Percentiles rank a stretch among this genome's conserved stretches.
Evolutionary conservation across 2,888 invertebrate species (phyloP).

Genomic region (Carpatolechia fugitivella): DNA sequence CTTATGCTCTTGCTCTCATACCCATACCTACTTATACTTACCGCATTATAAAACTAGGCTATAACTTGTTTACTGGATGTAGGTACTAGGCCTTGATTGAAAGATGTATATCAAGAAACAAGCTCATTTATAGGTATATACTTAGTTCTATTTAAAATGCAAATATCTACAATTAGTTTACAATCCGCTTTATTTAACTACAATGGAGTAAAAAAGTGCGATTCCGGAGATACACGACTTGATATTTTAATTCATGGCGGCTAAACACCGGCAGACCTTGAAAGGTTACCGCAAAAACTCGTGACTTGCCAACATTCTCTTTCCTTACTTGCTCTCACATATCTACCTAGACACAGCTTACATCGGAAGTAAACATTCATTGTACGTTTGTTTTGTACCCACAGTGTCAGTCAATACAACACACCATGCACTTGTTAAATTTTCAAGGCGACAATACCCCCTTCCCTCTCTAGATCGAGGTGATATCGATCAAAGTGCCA

Average conservation of each 20-base stretch:
- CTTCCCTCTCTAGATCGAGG: no score
- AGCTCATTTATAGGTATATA: no score
- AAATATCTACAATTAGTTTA: background rate
- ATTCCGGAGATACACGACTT: conserved; percentile 31
- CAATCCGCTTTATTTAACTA: background rate
- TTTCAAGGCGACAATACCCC: no score
- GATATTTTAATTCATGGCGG: conserved; percentile 34
- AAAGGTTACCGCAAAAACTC: conserved; percentile 42
- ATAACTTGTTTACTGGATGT: no score
- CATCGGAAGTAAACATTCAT: conserved; percentile 36
- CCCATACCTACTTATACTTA: no score
- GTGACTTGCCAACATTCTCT: conserved; percentile 53
- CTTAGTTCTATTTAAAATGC: no score
- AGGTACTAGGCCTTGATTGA: no score
- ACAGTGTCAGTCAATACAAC: background rate
- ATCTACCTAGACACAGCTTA: conserved; percentile 20
- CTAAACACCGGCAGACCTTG: conserved; percentile 47
- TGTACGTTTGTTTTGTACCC: background rate
- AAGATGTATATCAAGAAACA: no score
- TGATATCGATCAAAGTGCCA: background rate
- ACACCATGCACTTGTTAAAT: background rate
- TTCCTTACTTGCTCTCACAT: conserved; percentile 26
- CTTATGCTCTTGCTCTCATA: no score
- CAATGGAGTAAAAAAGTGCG: conserved; percentile 17
- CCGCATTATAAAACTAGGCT: no score